Evolutionary conservation across 2,888 invertebrate species (phyloP).

Genomic region (Conistra vaccinii): DNA sequence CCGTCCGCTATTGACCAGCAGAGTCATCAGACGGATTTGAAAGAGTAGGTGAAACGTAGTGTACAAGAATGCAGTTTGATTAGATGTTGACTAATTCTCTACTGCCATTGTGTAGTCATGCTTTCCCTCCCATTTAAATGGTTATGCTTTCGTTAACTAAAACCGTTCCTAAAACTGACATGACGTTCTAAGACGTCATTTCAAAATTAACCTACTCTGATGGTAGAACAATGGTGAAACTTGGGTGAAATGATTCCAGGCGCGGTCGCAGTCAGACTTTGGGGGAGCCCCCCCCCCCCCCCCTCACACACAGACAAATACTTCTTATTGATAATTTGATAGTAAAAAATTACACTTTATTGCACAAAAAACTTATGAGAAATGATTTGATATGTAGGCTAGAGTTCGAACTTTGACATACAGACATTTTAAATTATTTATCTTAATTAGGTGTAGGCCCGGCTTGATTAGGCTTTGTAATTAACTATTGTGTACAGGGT

Average conservation of each 20-base stretch:
- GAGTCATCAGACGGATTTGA: not conserved
- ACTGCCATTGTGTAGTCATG: constrained; percentile 19
- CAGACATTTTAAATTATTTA: constrained; percentile 1
- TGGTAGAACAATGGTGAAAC: constrained; percentile 56
- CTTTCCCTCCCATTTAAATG: constrained; percentile 44
- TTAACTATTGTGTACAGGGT: not conserved
- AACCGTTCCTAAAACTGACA: constrained; percentile 11
- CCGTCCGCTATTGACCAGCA: too few relatives aligned
- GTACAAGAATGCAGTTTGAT: not conserved
- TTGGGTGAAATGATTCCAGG: constrained; percentile 9
- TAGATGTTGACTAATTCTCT: not conserved
- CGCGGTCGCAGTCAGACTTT: too few relatives aligned
- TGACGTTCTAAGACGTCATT: constrained; percentile 11
- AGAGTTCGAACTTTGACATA: constrained; percentile 11
- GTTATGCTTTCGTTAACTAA: constrained; percentile 27
- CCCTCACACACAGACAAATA: too few relatives aligned
- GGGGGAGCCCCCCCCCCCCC: too few relatives aligned
- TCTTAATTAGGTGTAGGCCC: constrained; percentile 7
- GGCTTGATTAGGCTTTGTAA: constrained; percentile 13
- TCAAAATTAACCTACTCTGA: constrained; percentile 38
- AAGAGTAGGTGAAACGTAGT: not conserved
- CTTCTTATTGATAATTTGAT: too few relatives aligned
- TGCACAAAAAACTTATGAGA: too few relatives aligned
- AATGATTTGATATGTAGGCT: too few relatives aligned
- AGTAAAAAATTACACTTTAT: too few relatives aligned